phyloP scores from a whole-genome alignment of 2,888 invertebrate species.

The Chesias legatella region DNA sequence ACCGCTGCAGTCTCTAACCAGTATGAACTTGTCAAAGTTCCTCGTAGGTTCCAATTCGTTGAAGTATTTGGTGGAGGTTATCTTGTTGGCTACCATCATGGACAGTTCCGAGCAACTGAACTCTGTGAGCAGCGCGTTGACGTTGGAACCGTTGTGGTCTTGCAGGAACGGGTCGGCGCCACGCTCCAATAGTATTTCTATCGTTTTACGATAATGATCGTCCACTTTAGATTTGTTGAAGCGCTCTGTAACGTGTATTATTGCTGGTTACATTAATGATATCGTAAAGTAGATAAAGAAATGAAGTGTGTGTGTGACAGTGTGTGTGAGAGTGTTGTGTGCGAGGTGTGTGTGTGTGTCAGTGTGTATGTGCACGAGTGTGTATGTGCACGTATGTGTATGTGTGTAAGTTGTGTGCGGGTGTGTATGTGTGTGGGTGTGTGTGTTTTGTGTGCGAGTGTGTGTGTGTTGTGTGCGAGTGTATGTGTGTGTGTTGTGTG shows the following conservation, averaged over 20 bases:
- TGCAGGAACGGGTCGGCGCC: conserved; percentile 65
- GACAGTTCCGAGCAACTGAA: conserved; percentile 48
- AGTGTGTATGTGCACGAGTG: too few species aligned
- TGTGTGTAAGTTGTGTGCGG: too few species aligned
- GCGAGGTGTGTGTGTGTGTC: too few species aligned
- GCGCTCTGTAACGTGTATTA: conserved; percentile 52
- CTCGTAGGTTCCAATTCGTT: conserved; percentile 17
- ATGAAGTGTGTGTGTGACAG: too few species aligned
- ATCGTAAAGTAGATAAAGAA: too few species aligned
- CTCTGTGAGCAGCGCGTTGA: conserved; percentile 66
- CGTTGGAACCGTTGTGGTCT: conserved; percentile 64
- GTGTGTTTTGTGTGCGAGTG: too few species aligned
- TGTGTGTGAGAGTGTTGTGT: too few species aligned
- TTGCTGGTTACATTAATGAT: too few species aligned
- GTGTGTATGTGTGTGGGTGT: too few species aligned
- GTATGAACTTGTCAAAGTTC: conserved; percentile 36
- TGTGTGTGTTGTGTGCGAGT: too few species aligned
- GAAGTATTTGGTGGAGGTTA: conserved; percentile 33
- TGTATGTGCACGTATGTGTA: too few species aligned
- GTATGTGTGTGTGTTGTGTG: too few species aligned
- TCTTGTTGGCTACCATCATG: conserved; percentile 47
- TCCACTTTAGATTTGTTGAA: conserved; percentile 48
- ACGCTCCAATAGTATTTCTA: conserved; percentile 58
- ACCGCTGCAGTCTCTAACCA: conserved; percentile 42
- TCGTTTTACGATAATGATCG: conserved; percentile 52